Conservation (phyloP, 2,113 vertebrate species). For the Aix galericulata region DNA sequence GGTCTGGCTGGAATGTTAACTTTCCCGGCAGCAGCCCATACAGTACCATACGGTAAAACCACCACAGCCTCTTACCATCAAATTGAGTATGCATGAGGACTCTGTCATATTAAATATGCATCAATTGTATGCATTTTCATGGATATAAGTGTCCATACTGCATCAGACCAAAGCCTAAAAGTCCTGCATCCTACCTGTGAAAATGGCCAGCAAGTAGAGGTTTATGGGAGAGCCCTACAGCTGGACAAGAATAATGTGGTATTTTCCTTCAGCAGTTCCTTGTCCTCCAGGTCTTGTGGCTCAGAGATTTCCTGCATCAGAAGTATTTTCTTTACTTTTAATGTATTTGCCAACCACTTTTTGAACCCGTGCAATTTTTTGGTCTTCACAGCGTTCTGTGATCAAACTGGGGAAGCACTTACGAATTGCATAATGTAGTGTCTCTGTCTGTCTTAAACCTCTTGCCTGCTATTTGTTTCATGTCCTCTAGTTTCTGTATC, state of each 20-base stretch:
- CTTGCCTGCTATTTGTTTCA: neutral
- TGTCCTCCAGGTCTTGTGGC: neutral
- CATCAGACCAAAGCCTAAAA: neutral
- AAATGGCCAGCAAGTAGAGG: fast-evolving
- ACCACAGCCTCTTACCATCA: neutral
- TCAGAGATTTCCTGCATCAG: neutral
- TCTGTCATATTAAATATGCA: neutral
- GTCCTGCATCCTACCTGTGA: fast-evolving
- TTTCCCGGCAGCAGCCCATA: too few species aligned
- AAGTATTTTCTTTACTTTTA: neutral
- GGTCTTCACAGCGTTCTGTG: neutral
- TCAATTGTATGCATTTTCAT: neutral
- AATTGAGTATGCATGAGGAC: neutral
- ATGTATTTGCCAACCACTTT: neutral
- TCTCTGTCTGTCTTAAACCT: neutral
- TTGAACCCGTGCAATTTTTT: neutral
- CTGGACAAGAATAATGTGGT: neutral
- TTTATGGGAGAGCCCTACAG: fast-evolving
- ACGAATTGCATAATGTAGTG: neutral
- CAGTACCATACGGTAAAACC: too few species aligned
- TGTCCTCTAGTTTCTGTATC: neutral
- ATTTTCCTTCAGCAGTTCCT: neutral
- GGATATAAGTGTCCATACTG: neutral
- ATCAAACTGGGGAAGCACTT: neutral
- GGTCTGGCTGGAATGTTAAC: too few species aligned